Conservation (phyloP, 2,888 invertebrate species). For the Pandemis corylana region DNA sequence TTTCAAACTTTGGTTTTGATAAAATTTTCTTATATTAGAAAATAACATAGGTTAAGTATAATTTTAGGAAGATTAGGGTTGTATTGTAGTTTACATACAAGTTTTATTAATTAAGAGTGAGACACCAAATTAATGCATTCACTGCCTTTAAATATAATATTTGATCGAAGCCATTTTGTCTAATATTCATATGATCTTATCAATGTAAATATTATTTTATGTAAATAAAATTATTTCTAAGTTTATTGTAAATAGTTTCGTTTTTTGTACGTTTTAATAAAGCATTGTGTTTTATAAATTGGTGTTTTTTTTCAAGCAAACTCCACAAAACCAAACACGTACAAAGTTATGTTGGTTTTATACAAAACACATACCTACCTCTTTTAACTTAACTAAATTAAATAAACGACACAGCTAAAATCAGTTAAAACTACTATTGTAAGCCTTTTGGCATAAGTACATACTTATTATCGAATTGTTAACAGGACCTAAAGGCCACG, state of each 20-base stretch:
- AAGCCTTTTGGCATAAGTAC: too few relatives aligned
- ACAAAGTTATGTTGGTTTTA: too few relatives aligned
- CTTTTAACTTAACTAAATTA: neutral
- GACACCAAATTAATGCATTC: neutral
- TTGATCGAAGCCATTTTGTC: constrained; percentile 28
- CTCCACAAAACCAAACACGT: too few relatives aligned
- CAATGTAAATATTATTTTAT: constrained; percentile 26
- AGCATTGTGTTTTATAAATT: constrained; percentile 6
- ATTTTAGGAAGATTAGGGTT: neutral
- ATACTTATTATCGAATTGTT: too few relatives aligned
- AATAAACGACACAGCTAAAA: too few relatives aligned
- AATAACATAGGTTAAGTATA: neutral
- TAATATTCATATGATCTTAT: constrained; percentile 10
- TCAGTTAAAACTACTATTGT: too few relatives aligned
- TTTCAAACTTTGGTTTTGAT: neutral
- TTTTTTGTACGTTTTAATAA: constrained; percentile 34
- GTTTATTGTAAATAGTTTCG: constrained; percentile 33
- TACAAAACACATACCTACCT: neutral
- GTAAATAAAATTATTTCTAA: constrained; percentile 14
- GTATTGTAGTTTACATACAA: neutral
- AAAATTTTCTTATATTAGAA: neutral
- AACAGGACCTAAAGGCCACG: too few relatives aligned
- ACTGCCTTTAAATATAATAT: constrained; percentile 5
- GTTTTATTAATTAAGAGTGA: neutral
- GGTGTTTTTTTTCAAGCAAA: neutral